Evolutionary conservation across 2,888 invertebrate genomes (phyloP).

Genomic region (Cheilosia grossa): DNA sequence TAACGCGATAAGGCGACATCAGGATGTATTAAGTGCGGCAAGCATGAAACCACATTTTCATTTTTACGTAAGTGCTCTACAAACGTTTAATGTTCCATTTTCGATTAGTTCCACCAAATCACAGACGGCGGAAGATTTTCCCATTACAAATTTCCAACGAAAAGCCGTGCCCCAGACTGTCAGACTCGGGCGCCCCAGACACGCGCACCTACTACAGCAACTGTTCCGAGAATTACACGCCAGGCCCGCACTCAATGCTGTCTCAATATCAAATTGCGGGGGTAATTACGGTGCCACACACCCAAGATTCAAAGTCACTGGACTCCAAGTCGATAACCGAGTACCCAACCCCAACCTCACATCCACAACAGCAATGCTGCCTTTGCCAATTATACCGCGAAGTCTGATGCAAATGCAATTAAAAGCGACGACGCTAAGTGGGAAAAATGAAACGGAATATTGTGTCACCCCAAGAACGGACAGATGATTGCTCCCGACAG

Average conservation of each 20-base stretch:
- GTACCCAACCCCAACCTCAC: not conserved
- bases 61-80: not conserved
- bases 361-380: not conserved
- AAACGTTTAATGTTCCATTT: not conserved
- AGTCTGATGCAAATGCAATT: conserved; percentile 8
- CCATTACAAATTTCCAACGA: not conserved
- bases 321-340: conserved; percentile 16
- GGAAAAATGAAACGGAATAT: conserved; percentile 5
- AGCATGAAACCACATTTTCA: not conserved
- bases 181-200: not conserved
- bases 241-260: conserved; percentile 75
- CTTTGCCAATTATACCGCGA: conserved; percentile 31
- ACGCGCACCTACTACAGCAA: conserved; percentile 1
- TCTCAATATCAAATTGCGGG: conserved; percentile 76
- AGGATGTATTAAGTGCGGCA: not conserved
- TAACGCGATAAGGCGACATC: no score
- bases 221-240: conserved; percentile 13
- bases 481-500: not conserved
- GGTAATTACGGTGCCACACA: conserved; percentile 33
- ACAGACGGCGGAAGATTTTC: not conserved
- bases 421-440: conserved; percentile 12
- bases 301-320: conserved; percentile 43
- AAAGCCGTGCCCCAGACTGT: conserved; percentile 1
- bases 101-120: conserved; percentile 16
- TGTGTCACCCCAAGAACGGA: conserved; percentile 30